These are phyloP conservation scores for Benthosema pterotum DNA, from an alignment of 2,797 vertebrate species.

Conservation along the genomic window DNA sequence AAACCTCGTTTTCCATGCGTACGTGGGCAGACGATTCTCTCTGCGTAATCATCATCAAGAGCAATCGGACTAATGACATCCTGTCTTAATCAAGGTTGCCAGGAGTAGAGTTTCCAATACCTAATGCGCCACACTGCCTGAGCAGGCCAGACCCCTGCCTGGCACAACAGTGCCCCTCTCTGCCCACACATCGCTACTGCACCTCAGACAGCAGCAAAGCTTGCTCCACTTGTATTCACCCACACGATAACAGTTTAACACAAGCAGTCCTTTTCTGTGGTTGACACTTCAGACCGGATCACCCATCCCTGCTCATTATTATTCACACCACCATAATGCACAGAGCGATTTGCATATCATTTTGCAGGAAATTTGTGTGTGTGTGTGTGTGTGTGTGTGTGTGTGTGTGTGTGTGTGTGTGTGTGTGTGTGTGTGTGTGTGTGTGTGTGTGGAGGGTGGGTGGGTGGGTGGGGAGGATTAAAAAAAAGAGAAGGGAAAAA, in stretches of 20 bases:
- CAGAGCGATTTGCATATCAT: constrained; percentile 51
- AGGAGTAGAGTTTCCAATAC: constrained; percentile 53
- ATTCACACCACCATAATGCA: constrained; percentile 26
- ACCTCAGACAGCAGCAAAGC: background rate
- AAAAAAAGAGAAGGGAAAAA: background rate
- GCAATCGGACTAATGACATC: constrained; percentile 46
- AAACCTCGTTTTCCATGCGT: constrained; percentile 21
- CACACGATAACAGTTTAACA: background rate
- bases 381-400: too few species aligned
- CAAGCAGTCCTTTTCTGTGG: constrained; percentile 16
- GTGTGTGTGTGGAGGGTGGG: too few species aligned
- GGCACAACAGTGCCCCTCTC: constrained; percentile 63
- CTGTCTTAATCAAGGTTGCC: constrained; percentile 72
- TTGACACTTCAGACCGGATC: constrained; percentile 48
- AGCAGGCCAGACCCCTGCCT: background rate
- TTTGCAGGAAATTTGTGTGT: constrained; percentile 10
- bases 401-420: too few species aligned
- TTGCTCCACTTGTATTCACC: constrained; percentile 27
- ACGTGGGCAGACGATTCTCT: constrained; percentile 56
- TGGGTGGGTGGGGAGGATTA: background rate
- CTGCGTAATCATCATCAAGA: constrained; percentile 62
- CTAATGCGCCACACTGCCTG: constrained; percentile 5
- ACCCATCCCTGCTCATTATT: constrained; percentile 45
- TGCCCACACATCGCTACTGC: constrained; percentile 28
- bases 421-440: too few species aligned